Base-by-base conservation (phyloP, 2,797 vertebrate genomes). In the Scarus forsteni region DNA sequence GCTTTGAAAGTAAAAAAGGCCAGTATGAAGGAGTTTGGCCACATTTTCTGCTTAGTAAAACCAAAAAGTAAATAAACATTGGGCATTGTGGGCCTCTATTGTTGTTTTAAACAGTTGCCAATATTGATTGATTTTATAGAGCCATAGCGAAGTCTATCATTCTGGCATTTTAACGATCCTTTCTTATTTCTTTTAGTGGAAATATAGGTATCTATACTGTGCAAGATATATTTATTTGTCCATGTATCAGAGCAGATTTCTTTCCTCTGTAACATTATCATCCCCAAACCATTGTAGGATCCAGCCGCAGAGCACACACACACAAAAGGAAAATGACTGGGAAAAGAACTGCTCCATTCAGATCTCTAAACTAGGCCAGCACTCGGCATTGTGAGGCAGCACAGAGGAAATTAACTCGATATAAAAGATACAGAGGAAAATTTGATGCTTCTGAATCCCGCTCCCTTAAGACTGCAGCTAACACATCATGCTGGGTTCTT, bases 241-340 rank as follows among this genome's bases (percentile, higher is more conserved):
- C 27, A 27, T 27, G 27, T 27, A 27, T 27, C 27, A 27, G 27
- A 27, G 27, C 27, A 27, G 27, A 27, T 85, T 80, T 63, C 74
- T 73, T 84, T 79, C 80, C 72, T 75, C 59, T 42, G 40, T 75
- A 84, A 86, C 84, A 79, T 79, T 77, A 83, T 87, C 81, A 59
- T 65, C 66, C 59, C 27, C 12, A 9, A 15, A 13, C 48, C 79
- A 74, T 63, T 71, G 56, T 74, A 81, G 69, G 71, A 76, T 60
- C 35, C 53, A 8, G 57, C 58, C 70, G 52, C 77, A 1, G 46
- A 85, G 86, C 82, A 86, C 77, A 86, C 88, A 87, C 53, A 83
- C 64, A 10, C 40, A 19, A 16, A 80, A 71, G 79, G 85, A 86
- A 75, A 86, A 75, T 61, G 60, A 84, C 40, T 46, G 49, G 61